A percentile compares a stretch with the other conserved stretches of the same genome.
phyloP scores from a whole-genome alignment of 1,140 invertebrate genomes.

The Latrodectus geometricus region DNA sequence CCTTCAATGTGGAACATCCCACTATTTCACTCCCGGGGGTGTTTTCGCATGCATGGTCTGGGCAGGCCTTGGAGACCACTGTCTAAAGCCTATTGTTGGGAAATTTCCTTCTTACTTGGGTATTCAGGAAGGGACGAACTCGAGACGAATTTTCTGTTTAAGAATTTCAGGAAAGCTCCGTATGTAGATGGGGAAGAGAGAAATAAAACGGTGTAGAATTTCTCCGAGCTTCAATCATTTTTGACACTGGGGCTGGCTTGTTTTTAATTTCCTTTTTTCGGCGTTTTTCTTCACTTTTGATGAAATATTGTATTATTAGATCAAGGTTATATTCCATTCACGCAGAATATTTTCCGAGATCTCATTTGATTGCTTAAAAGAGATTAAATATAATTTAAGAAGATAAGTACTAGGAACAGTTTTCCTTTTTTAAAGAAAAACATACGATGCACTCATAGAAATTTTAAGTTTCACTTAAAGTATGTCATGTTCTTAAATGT shows the following conservation, averaged over 20 bases:
- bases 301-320: too few species aligned
- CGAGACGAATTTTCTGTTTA: conserved; percentile 16
- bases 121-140: conserved; percentile 8
- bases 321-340: too few species aligned
- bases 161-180: neutral
- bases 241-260: too few species aligned
- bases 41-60: conserved; percentile 57
- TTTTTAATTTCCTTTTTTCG: neutral
- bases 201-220: conserved; percentile 22
- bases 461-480: too few species aligned
- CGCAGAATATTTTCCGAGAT: too few species aligned
- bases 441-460: too few species aligned
- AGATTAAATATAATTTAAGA: too few species aligned
- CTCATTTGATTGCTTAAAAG: too few species aligned
- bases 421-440: too few species aligned
- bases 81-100: conserved; percentile 33
- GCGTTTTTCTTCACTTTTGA: neutral
- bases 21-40: conserved; percentile 52
- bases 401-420: too few species aligned
- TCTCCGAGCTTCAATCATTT: neutral
- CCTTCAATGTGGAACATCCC: conserved; percentile 32
- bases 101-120: conserved; percentile 21
- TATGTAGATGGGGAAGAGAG: conserved; percentile 50
- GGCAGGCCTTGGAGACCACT: conserved; percentile 25
- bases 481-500: too few species aligned